Evolutionary conservation across 2,888 invertebrate genomes (phyloP).

Genomic region (Endomychus coccineus): DNA sequence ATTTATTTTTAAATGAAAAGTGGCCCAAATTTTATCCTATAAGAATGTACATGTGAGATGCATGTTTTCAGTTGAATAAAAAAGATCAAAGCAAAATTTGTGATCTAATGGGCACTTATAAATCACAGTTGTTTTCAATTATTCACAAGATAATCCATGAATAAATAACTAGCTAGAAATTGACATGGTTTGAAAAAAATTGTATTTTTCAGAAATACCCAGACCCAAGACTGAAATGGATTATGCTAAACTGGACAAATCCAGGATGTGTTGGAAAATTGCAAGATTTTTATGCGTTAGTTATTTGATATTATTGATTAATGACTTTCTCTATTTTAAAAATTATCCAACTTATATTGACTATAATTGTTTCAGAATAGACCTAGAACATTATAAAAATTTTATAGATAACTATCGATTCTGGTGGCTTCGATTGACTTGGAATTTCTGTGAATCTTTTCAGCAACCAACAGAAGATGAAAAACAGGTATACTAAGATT

Average conservation of each 20-base stretch:
- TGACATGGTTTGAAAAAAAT: too few relatives aligned
- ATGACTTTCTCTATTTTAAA: not conserved
- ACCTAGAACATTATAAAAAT: constrained; percentile 30
- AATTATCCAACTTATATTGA: not conserved
- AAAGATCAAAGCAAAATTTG: too few relatives aligned
- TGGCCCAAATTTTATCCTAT: too few relatives aligned
- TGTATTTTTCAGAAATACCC: constrained; percentile 28
- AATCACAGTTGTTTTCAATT: too few relatives aligned
- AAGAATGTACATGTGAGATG: too few relatives aligned
- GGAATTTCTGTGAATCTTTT: constrained; percentile 35
- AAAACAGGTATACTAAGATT: constrained; percentile 18
- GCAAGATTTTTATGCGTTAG: constrained; percentile 9
- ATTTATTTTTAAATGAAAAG: constrained; percentile 1
- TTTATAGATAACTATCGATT: constrained; percentile 32
- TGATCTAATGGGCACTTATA: too few relatives aligned
- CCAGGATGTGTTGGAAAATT: constrained; percentile 32
- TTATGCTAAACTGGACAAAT: constrained; percentile 37
- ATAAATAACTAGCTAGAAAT: too few relatives aligned
- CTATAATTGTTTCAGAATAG: constrained; percentile 27
- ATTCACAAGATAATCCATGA: too few relatives aligned
- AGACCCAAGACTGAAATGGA: constrained; percentile 36
- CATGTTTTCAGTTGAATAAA: too few relatives aligned
- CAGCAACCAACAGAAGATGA: constrained; percentile 25
- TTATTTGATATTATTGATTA: too few relatives aligned
- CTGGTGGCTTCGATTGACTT: constrained; percentile 36